Percentiles rank a stretch among this genome's conserved stretches.
These are phyloP conservation scores for Cydia splendana DNA, from an alignment of 1,140 invertebrate genomes.

Conservation along the genomic window DNA sequence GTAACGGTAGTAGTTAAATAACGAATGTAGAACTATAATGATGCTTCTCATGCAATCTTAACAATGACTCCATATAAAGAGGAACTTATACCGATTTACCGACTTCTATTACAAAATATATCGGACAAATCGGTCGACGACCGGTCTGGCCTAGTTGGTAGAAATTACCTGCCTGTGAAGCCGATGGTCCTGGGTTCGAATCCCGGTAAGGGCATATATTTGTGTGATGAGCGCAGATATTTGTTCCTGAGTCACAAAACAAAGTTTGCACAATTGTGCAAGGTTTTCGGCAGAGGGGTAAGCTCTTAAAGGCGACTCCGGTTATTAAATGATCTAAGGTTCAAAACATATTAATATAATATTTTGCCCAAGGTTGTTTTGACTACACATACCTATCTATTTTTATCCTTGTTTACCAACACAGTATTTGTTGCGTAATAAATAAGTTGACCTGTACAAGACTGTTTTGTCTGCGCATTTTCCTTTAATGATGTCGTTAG, in stretches of 20 bases:
- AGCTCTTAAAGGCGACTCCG: no score
- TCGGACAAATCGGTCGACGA: not conserved
- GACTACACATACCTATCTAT: not conserved
- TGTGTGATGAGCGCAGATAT: no score
- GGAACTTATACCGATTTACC: not conserved
- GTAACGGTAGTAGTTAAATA: constrained; percentile 16
- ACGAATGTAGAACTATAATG: not conserved
- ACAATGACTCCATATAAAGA: constrained; percentile 3
- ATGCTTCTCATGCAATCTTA: not conserved
- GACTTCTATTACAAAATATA: not conserved
- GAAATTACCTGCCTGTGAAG: no score
- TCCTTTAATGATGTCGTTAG: constrained; percentile 24
- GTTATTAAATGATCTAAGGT: no score
- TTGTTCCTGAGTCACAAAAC: no score
- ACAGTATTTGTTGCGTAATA: not conserved
- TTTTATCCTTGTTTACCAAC: not conserved
- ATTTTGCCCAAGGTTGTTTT: no score
- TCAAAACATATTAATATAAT: no score
- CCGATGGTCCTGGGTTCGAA: no score
- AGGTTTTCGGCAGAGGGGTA: no score
- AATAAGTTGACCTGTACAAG: not conserved
- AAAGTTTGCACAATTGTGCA: no score
- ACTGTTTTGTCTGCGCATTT: not conserved
- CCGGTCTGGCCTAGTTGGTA: no score
- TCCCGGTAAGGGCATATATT: no score